Percentiles rank a stretch among this genome's conserved stretches.
Conservation (phyloP, 2,113 vertebrate species). For the Alectura lathami region DNA sequence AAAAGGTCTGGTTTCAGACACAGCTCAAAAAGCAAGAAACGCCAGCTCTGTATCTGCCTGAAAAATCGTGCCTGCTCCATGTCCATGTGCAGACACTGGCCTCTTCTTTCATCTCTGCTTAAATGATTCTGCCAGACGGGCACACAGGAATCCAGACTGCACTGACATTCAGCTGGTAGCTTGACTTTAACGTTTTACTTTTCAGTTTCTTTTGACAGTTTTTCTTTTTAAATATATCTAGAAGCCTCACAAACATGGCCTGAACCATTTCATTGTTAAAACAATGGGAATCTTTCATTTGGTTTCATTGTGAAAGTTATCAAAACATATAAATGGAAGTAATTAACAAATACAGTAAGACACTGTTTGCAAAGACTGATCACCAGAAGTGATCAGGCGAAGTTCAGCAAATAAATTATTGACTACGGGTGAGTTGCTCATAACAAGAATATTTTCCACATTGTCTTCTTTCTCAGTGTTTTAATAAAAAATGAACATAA, state of each 20-base stretch:
- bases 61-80: neutral
- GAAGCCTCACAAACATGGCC: neutral
- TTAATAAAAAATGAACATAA: neutral
- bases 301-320: neutral
- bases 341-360: neutral
- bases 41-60: neutral
- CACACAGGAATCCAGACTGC: neutral
- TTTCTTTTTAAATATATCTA: neutral
- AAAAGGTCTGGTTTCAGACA: neutral
- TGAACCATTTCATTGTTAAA: neutral
- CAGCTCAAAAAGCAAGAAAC: neutral
- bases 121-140: conserved; percentile 30
- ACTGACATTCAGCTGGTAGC: neutral
- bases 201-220: neutral
- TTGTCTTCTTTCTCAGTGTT: neutral
- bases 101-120: neutral
- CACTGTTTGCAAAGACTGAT: neutral
- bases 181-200: neutral
- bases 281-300: neutral
- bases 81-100: neutral
- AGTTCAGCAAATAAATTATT: neutral
- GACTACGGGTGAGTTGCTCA: neutral
- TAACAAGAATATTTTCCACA: neutral
- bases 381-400: neutral
- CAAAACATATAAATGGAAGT: neutral